These are phyloP conservation scores for Meloidogyne exigua DNA, from an alignment of 1,140 invertebrate species.

Conservation along the genomic window DNA sequence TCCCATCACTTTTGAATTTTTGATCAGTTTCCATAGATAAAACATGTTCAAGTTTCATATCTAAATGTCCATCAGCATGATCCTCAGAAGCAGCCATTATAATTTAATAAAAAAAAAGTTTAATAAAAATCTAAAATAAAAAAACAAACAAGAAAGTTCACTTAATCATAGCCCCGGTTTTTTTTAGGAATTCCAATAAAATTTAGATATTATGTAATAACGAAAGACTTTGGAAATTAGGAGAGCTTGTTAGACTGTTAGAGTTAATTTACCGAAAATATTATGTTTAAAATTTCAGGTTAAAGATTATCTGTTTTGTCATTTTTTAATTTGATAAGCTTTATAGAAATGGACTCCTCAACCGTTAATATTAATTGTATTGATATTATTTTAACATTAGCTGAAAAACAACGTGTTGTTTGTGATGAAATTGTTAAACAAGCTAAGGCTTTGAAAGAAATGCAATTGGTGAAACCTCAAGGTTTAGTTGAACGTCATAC, in stretches of 20 bases:
- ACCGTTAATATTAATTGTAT: neutral
- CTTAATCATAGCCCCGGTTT: too few species aligned
- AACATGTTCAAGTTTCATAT: neutral
- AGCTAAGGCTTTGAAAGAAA: neutral
- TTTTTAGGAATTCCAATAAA: too few species aligned
- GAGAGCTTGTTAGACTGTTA: too few species aligned
- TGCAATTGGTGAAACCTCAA: neutral
- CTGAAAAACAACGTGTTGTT: neutral
- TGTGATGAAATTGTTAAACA: neutral
- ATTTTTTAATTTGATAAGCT: neutral
- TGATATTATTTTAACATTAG: neutral
- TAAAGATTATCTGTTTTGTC: too few species aligned
- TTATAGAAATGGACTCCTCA: neutral
- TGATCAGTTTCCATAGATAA: constrained; percentile 2
- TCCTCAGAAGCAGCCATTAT: neutral
- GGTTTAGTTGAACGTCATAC: neutral
- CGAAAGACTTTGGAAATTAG: too few species aligned
- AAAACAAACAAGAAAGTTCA: neutral
- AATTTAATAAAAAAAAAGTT: neutral
- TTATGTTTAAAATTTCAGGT: too few species aligned
- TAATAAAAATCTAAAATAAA: neutral
- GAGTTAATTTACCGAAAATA: too few species aligned
- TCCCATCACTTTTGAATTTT: neutral
- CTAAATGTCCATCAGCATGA: neutral
- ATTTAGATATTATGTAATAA: too few species aligned